Evolutionary conservation across 1,140 invertebrate species (phyloP), one percentile per base, ranked within the genome.

Genomic region (Drosophila littoralis): DNA sequence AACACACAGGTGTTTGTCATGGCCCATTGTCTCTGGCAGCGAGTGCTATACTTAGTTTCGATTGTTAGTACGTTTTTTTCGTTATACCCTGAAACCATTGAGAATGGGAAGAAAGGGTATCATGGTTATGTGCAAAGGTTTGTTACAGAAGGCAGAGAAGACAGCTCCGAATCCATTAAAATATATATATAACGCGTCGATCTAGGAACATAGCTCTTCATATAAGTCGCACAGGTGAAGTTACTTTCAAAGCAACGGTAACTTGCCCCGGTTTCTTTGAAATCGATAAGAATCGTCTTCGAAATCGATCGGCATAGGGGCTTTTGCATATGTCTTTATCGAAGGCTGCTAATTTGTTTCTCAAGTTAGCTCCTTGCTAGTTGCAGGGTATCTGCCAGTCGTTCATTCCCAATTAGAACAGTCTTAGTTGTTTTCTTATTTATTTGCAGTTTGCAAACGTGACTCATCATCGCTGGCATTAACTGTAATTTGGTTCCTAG

Each of bases 1-100:
- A 13, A 10, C 28, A 51, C 35, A 36, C 54, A 68, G 66, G 51
- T 75, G 67, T 52, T 70, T 70, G 66, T 63, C 72, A 75, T 43
- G 59, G 63, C 51, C 52, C 60, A 71, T 71, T 71, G 68, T 71
- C 40, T 69, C 36, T 57, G 51, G 60, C 50, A 33, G 45, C 55
- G 42, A 59, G 13, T 59, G 57, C 57, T 40, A 38, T 46, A 51
- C 36, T 63, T 51, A 70, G 42, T 54, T 57, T 71, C 17, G 57
- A 42, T 65, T 35, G 61, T 40, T 48, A 28, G 15, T 28, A 48
- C 45, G 17, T 8, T 46, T 48, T 48, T 48, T 28, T 28, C 22
- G 22, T 28, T 28, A 45, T 45, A 15, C n/a, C 42, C 22, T 28
- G 2, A 28, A 28, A 28, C 4, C 42, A 7, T 15, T 45, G 12